A percentile compares a stretch with the other conserved stretches of the same genome.
Conservation (phyloP, 2,797 vertebrate species). For the Acrossocheilus fasciatus region DNA sequence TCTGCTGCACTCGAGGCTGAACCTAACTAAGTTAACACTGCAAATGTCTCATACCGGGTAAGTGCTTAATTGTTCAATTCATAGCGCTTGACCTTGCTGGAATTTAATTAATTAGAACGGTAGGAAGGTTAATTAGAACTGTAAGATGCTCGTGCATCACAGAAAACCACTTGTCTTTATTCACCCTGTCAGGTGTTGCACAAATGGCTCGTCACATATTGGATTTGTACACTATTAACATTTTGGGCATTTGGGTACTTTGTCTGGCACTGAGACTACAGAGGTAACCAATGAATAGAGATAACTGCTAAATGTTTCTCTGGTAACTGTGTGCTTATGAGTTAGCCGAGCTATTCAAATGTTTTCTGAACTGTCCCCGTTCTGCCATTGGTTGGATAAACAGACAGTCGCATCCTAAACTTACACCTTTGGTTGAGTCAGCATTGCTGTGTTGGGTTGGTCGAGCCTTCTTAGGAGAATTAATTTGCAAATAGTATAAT, state of each 20-base stretch:
- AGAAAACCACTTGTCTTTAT: constrained; percentile 77
- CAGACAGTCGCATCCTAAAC: background rate
- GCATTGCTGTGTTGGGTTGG: background rate
- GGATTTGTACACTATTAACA: constrained; percentile 15
- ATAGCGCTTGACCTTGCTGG: constrained; percentile 80
- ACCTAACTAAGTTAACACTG: constrained; percentile 54
- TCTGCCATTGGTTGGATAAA: background rate
- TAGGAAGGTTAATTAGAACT: constrained; percentile 85
- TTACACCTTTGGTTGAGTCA: background rate
- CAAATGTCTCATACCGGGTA: constrained; percentile 63
- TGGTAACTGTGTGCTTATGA: background rate
- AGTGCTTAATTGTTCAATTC: constrained; percentile 78
- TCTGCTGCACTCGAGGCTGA: constrained; percentile 41
- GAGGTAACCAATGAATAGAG: background rate
- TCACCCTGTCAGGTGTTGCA: constrained; percentile 75
- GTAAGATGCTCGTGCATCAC: constrained; percentile 82
- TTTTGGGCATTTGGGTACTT: background rate
- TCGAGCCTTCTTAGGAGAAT: background rate
- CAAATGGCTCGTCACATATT: constrained; percentile 69
- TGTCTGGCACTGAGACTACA: background rate
- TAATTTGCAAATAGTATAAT: background rate
- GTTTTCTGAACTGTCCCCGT: background rate
- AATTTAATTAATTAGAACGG: constrained; percentile 83
- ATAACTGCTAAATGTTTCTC: background rate
- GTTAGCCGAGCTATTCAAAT: background rate